Evolutionary conservation across 2,888 invertebrate species (phyloP).

Genomic region (Dioctria rufipes): DNA sequence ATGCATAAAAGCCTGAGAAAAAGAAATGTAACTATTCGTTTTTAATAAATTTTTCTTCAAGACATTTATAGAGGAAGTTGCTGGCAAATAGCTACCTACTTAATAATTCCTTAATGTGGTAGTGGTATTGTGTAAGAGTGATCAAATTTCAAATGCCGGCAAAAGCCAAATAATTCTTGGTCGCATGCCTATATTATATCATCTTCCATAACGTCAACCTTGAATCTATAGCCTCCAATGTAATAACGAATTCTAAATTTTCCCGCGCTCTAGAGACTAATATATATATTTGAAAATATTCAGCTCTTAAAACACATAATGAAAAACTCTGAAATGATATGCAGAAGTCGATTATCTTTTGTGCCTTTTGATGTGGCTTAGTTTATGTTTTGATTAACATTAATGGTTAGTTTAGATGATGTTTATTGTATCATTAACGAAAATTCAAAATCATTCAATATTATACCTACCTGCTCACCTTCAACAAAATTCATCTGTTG

Average conservation of each 20-base stretch:
- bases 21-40: background rate
- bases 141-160: background rate
- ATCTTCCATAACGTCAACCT: background rate
- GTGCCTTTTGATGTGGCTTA: slow-evolving; percentile 17
- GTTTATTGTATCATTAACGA: slow-evolving; percentile 32
- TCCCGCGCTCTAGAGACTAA: slow-evolving; percentile 3
- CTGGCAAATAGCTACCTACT: background rate
- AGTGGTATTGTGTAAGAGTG: slow-evolving; percentile 6
- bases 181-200: background rate
- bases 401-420: slow-evolving; percentile 19
- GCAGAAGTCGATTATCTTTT: slow-evolving; percentile 10
- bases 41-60: background rate
- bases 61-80: slow-evolving; percentile 9
- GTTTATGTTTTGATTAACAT: slow-evolving; percentile 29
- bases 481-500: slow-evolving; percentile 18
- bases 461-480: slow-evolving; percentile 20
- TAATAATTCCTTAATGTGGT: background rate
- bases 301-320: background rate
- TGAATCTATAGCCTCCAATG: slow-evolving; percentile 13
- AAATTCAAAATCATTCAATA: slow-evolving; percentile 20
- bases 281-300: background rate
- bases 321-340: slow-evolving; percentile 28
- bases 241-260: slow-evolving; percentile 28
- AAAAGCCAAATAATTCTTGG: slow-evolving; percentile 9
- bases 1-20: background rate